Evolutionary conservation across 2,888 invertebrate genomes (phyloP).

Genomic region (Heliconius ethilla): DNA sequence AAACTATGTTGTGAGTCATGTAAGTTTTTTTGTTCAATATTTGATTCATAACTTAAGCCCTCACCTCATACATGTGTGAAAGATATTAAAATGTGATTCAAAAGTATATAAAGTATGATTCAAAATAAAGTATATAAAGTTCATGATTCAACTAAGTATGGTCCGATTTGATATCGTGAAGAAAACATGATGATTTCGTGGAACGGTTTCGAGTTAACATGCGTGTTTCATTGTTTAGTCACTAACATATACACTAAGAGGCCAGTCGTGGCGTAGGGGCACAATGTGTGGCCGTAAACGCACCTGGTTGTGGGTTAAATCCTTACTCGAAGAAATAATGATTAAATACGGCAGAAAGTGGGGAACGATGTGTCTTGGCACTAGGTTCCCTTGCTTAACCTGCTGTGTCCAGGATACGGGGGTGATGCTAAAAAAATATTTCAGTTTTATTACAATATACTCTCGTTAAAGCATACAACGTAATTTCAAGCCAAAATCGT

Average conservation of each 20-base stretch:
- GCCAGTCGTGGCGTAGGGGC: too few relatives aligned
- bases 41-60: neutral
- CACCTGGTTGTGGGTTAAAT: too few relatives aligned
- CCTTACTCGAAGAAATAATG: too few relatives aligned
- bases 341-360: too few relatives aligned
- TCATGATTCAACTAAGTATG: constrained; percentile 4
- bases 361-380: too few relatives aligned
- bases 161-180: neutral
- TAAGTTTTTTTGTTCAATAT: neutral
- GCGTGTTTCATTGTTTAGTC: neutral
- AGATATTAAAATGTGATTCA: constrained; percentile 1
- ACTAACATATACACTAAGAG: neutral
- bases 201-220: neutral
- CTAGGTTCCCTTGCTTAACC: too few relatives aligned
- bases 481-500: neutral
- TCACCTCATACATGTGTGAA: neutral
- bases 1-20: neutral
- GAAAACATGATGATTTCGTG: neutral
- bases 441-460: neutral
- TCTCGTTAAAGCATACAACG: neutral
- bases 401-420: too few relatives aligned
- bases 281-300: too few relatives aligned
- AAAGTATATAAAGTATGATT: neutral
- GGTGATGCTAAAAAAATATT: too few relatives aligned
- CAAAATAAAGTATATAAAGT: neutral